Evolutionary conservation across 2,113 vertebrate species (phyloP).

Genomic region (Grammomys surdaster): DNA sequence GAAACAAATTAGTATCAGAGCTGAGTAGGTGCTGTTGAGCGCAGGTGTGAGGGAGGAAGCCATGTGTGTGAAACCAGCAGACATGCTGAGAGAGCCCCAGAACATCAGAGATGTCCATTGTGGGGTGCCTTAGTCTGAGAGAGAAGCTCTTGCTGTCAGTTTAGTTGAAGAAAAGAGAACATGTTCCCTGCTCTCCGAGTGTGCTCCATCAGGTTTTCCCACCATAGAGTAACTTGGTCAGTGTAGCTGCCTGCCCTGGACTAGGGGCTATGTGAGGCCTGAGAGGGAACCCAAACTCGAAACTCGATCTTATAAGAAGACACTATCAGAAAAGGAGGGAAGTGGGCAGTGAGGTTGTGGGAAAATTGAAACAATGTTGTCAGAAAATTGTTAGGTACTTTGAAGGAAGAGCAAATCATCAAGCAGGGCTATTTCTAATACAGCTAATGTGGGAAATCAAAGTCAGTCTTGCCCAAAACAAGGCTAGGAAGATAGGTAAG

Average conservation of each 20-base stretch:
- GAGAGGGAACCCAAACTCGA: slow-evolving; percentile 7
- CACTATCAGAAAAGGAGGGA: background rate
- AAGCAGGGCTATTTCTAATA: background rate
- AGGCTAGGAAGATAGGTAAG: background rate
- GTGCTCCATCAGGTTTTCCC: background rate
- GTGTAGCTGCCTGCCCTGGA: background rate
- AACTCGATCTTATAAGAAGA: slow-evolving; percentile 18
- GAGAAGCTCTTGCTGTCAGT: background rate
- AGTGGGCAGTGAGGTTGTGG: background rate
- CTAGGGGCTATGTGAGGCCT: background rate
- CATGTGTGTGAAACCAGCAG: background rate
- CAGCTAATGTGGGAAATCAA: background rate
- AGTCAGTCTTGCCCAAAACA: background rate
- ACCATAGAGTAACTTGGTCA: background rate
- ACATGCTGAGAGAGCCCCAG: background rate
- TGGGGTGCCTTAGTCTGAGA: background rate
- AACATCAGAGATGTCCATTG: slow-evolving; percentile 3
- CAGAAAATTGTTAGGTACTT: background rate
- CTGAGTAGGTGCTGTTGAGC: background rate
- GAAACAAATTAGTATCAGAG: background rate
- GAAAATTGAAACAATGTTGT: slow-evolving; percentile 21
- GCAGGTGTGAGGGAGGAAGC: background rate
- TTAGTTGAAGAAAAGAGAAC: background rate
- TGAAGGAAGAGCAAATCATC: background rate
- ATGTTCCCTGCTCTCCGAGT: background rate